A percentile compares a stretch with the other conserved stretches of the same genome.
Conservation (phyloP, 2,113 vertebrate species). For the Dascyllus trimaculatus region DNA sequence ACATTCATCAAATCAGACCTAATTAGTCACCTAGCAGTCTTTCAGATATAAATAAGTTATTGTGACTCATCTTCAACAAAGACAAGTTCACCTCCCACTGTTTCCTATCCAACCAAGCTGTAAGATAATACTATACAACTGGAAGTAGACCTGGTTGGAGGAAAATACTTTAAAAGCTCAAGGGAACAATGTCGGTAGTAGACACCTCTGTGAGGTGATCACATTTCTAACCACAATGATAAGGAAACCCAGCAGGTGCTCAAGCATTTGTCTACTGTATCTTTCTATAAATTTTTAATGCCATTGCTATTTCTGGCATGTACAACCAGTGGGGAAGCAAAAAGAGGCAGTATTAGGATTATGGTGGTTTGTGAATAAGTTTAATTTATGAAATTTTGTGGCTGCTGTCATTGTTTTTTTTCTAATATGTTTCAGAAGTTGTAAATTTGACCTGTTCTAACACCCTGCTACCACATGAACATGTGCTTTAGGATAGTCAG, state of each 20-base stretch:
- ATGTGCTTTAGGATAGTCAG: too few relatives aligned
- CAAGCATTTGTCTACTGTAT: background rate
- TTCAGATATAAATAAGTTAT: slow-evolving; percentile 53
- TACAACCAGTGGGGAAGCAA: background rate
- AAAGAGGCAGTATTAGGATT: background rate
- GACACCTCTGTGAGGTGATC: background rate
- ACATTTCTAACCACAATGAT: background rate
- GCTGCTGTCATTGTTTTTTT: too few relatives aligned
- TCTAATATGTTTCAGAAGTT: too few relatives aligned
- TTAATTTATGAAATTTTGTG: too few relatives aligned
- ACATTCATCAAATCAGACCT: slow-evolving; percentile 55
- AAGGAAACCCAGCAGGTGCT: background rate
- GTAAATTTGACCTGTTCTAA: too few relatives aligned
- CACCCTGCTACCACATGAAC: too few relatives aligned
- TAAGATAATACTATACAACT: slow-evolving; percentile 2
- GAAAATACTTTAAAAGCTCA: slow-evolving; percentile 27
- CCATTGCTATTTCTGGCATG: background rate
- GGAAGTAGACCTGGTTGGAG: background rate
- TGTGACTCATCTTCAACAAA: slow-evolving; percentile 39
- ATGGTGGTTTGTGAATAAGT: background rate
- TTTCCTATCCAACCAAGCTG: background rate
- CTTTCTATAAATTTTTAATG: background rate
- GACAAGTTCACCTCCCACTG: slow-evolving; percentile 15
- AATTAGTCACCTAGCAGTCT: slow-evolving; percentile 50
- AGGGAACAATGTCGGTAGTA: background rate